Conservation (phyloP, 2,113 vertebrate species). For the Dascyllus trimaculatus region DNA sequence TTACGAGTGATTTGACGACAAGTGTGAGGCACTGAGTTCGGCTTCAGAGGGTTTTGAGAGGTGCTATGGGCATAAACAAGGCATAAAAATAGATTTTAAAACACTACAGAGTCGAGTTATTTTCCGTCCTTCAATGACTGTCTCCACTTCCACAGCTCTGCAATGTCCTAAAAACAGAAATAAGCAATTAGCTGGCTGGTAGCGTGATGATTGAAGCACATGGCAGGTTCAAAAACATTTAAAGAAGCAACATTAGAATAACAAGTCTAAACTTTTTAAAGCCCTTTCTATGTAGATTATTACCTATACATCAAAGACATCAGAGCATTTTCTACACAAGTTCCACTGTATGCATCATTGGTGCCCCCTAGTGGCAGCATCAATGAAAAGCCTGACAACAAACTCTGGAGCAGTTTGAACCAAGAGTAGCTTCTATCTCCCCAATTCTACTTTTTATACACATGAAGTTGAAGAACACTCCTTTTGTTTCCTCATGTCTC, state of each 20-base stretch:
- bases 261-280: background rate
- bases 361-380: slow-evolving; percentile 4
- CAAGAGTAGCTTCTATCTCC: too few species aligned
- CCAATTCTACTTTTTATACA: too few species aligned
- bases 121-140: slow-evolving; percentile 78
- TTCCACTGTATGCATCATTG: background rate
- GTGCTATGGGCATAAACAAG: slow-evolving; percentile 34
- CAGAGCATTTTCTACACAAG: too few species aligned
- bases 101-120: slow-evolving; percentile 59
- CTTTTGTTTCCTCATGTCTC: too few species aligned
- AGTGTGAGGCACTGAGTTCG: slow-evolving; percentile 60
- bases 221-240: background rate
- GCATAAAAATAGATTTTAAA: slow-evolving; percentile 44
- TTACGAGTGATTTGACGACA: slow-evolving; percentile 7
- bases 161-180: slow-evolving; percentile 59
- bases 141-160: slow-evolving; percentile 86
- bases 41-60: slow-evolving; percentile 37
- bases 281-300: background rate
- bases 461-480: too few species aligned
- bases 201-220: background rate
- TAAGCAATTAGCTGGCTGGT: accelerated
- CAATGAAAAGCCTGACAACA: background rate
- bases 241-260: background rate
- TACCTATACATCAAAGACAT: too few species aligned
- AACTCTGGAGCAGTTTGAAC: too few species aligned